Evolutionary conservation across 2,888 invertebrate species (phyloP).

Genomic region (Holacanthella duospinosa): DNA sequence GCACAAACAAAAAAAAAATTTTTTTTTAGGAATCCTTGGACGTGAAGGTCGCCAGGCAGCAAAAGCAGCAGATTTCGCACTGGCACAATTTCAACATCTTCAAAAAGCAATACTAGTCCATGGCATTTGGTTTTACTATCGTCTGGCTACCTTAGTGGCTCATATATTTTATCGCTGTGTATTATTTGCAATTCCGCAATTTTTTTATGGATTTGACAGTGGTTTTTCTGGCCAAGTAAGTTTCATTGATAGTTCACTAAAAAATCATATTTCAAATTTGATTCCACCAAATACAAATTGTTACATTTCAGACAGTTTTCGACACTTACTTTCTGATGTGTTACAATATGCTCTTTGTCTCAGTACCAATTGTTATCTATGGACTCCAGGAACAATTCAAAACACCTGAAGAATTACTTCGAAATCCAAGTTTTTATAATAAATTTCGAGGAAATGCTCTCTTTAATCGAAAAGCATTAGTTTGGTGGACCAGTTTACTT

Average conservation of each 20-base stretch:
- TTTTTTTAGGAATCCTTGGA: slow-evolving; percentile 46
- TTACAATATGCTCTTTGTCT: slow-evolving; percentile 65
- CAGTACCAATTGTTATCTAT: slow-evolving; percentile 60
- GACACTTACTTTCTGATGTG: slow-evolving; percentile 63
- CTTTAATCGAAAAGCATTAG: slow-evolving; percentile 53
- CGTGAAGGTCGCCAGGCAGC: slow-evolving; percentile 53
- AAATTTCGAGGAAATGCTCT: slow-evolving; percentile 53
- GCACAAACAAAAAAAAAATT: no score
- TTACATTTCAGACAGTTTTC: slow-evolving; percentile 61
- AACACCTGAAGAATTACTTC: slow-evolving; percentile 46
- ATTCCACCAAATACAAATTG: no score
- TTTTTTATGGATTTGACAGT: slow-evolving; percentile 46
- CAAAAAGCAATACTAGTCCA: slow-evolving; percentile 65
- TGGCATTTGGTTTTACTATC: slow-evolving; percentile 70
- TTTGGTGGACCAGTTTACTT: slow-evolving; percentile 48
- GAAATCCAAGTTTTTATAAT: slow-evolving; percentile 59
- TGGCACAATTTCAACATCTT: slow-evolving; percentile 70
- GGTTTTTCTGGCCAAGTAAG: slow-evolving; percentile 45
- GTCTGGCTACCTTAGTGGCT: slow-evolving; percentile 61
- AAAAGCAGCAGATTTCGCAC: slow-evolving; percentile 70
- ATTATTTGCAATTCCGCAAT: slow-evolving; percentile 56
- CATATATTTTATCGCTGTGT: slow-evolving; percentile 82
- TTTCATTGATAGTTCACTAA: no score
- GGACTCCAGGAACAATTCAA: slow-evolving; percentile 66
- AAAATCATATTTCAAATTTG: no score